Evolutionary conservation across 2,113 vertebrate genomes (phyloP).

Genomic region (Setophaga kirtlandii): DNA sequence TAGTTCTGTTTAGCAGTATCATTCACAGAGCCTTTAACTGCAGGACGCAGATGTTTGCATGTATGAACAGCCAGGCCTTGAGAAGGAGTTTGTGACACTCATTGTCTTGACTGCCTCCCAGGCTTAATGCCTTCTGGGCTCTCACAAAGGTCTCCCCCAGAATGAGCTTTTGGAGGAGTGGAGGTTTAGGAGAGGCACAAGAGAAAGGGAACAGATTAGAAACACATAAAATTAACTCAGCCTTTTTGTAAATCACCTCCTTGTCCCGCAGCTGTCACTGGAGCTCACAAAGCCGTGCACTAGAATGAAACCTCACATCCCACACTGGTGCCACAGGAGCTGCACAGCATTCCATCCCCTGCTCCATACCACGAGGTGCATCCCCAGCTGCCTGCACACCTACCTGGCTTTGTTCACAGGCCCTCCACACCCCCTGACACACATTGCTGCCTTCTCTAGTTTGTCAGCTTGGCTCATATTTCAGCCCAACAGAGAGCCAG

Average conservation of each 20-base stretch:
- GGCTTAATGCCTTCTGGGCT: neutral
- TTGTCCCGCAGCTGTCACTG: neutral
- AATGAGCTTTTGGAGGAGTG: neutral
- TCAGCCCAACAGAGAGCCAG: neutral
- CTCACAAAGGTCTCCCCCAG: neutral
- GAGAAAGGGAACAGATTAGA: neutral
- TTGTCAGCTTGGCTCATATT: neutral
- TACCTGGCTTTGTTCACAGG: neutral
- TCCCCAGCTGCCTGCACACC: neutral
- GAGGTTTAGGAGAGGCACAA: neutral
- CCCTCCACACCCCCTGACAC: neutral
- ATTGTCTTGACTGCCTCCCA: neutral
- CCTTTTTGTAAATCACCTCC: neutral
- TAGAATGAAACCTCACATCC: neutral
- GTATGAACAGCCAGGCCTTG: neutral
- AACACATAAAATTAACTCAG: neutral
- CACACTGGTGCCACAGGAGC: neutral
- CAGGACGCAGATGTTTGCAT: neutral
- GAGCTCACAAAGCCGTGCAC: neutral
- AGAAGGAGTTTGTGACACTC: neutral
- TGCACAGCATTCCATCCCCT: neutral
- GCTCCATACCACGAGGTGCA: accelerated
- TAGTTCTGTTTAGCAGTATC: neutral
- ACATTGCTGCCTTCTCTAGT: neutral
- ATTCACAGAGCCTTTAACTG: neutral